Evolutionary conservation across 1,140 invertebrate species (phyloP), one percentile per base, ranked within the genome.

Genomic region (Philotrypesis tridentata): DNA sequence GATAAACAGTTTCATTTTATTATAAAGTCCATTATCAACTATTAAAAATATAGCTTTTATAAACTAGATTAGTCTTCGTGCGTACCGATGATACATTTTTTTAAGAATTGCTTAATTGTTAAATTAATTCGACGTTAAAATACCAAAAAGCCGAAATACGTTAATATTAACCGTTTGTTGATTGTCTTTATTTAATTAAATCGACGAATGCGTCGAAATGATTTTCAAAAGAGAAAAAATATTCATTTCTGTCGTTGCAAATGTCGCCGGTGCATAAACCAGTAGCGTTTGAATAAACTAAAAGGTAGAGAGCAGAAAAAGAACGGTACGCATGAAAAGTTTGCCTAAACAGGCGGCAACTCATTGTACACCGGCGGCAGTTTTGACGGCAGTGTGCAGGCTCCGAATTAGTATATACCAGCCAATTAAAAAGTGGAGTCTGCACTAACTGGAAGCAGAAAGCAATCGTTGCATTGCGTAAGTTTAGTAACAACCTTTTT

Each of bases 391-490:
- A 12, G 17, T n/a, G 29, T 27, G 17, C 37, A 43, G 40, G 76
- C 73, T 63, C 27, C 27, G 73, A 61, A 63, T 73, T 25, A 73
- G 4, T 29, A 11, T 6, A 17, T 31, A 29, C 11, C 12, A 33
- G 31, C 25, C 27, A 67, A n/a, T 29, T 23, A 23, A 81, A 60
- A 33, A 68, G 25, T 27, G 48, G 21, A 48, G 14, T 9, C 55
- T n/a, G 8, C 14, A 21, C 17, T 8, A n/a, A 25, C 61, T 2
- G 11, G 17, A 74, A 27, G n/a, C 14, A 71, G 37, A 33, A 63
- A 82, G 80, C 37, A 72, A 48, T 71, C 74, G 60, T 29, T 31
- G n/a, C 40, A 78, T 78, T 67, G 61, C 25, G 29, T 65, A 77
- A 77, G 61, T 67, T 78, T 6, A 25, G 21, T 55, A 78, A 78